phyloP scores from a whole-genome alignment of 1,140 invertebrate genomes.

The Papilio aristodemus region DNA sequence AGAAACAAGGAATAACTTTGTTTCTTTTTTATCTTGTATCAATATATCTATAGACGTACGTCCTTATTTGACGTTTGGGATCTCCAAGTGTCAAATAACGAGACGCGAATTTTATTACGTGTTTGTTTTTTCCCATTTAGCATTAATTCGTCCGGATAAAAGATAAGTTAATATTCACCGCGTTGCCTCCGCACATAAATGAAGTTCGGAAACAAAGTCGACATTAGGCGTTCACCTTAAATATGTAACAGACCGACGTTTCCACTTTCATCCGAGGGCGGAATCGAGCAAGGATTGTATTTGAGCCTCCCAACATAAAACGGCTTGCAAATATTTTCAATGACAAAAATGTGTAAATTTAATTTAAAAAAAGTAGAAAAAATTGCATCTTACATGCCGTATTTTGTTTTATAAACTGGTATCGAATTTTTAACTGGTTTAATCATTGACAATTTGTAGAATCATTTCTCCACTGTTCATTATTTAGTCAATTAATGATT shows the following conservation, averaged over 20 bases:
- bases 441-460: too few relatives aligned
- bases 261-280: neutral
- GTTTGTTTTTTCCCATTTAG: neutral
- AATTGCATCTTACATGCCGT: neutral
- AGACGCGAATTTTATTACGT: neutral
- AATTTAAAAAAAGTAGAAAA: neutral
- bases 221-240: neutral
- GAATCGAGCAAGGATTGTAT: neutral
- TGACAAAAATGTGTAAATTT: neutral
- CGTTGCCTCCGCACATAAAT: neutral
- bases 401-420: neutral
- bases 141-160: neutral
- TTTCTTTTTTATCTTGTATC: too few relatives aligned
- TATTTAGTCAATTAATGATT: too few relatives aligned
- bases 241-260: constrained; percentile 6
- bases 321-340: neutral
- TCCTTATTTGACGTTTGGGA: too few relatives aligned
- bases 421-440: too few relatives aligned
- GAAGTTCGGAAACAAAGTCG: neutral
- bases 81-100: neutral
- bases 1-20: too few relatives aligned
- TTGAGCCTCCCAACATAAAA: neutral
- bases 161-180: neutral
- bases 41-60: too few relatives aligned
- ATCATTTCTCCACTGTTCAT: too few relatives aligned